These are phyloP conservation scores for Diceros bicornis DNA, from an alignment of 2,797 vertebrate species.

Conservation along the genomic window DNA sequence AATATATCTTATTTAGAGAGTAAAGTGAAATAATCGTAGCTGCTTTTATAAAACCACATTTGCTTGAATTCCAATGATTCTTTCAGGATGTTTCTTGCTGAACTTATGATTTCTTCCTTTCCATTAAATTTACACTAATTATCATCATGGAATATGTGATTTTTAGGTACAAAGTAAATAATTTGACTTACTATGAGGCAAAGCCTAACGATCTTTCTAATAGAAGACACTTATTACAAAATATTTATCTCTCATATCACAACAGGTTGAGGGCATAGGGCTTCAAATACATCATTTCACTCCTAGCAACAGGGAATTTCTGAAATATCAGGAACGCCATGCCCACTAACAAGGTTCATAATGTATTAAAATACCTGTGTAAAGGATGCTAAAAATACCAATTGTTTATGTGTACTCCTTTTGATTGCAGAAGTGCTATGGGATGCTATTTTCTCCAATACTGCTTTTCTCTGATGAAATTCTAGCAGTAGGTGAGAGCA, in stretches of 20 bases:
- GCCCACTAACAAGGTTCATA: neutral
- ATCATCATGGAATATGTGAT: neutral
- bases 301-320: neutral
- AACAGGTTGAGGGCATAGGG: neutral
- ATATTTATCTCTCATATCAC: neutral
- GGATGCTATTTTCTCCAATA: neutral
- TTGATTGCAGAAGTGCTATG: neutral
- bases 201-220: neutral
- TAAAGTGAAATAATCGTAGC: neutral
- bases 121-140: neutral
- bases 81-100: neutral
- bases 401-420: neutral
- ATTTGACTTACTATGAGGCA: neutral
- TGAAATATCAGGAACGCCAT: neutral
- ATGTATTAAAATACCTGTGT: neutral
- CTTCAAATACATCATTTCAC: neutral
- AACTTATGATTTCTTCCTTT: neutral
- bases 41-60: neutral
- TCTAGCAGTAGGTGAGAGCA: neutral
- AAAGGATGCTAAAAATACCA: neutral
- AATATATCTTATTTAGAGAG: neutral
- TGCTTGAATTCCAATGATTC: neutral
- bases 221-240: slow-evolving; percentile 6
- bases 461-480: neutral
- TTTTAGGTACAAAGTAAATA: neutral